These are phyloP conservation scores for Drosophila affinis DNA, from an alignment of 2,888 invertebrate genomes.

Conservation along the genomic window DNA sequence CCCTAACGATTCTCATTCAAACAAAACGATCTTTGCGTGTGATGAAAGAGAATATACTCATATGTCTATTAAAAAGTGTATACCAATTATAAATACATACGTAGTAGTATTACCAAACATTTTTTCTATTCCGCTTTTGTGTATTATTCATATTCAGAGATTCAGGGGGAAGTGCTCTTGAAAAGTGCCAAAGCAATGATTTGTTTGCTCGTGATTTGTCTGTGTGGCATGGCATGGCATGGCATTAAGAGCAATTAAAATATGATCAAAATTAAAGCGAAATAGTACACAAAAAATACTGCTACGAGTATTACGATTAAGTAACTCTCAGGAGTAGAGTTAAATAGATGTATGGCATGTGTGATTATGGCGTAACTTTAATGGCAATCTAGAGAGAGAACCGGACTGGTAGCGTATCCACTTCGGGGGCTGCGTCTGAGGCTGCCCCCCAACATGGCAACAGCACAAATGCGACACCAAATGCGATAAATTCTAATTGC, in stretches of 20 bases:
- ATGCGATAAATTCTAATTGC: slow-evolving; percentile 71
- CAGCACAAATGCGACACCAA: slow-evolving; percentile 38
- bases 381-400: slow-evolving; percentile 22
- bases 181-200: slow-evolving; percentile 51
- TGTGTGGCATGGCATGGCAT: neutral
- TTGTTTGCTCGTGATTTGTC: slow-evolving; percentile 48
- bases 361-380: slow-evolving; percentile 37
- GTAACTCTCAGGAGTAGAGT: slow-evolving; percentile 16
- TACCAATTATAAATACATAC: neutral
- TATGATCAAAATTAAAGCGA: slow-evolving; percentile 51
- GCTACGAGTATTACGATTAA: slow-evolving; percentile 1
- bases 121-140: slow-evolving; percentile 11
- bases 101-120: neutral
- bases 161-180: slow-evolving; percentile 39
- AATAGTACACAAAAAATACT: slow-evolving; percentile 12
- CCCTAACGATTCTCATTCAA: neutral
- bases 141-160: slow-evolving; percentile 19
- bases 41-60: neutral
- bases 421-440: neutral
- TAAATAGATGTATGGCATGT: slow-evolving; percentile 18
- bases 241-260: slow-evolving; percentile 57
- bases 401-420: slow-evolving; percentile 33
- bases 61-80: neutral
- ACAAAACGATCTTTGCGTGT: neutral
- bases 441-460: slow-evolving; percentile 37